These are phyloP conservation scores for Chiloscyllium plagiosum DNA, from an alignment of 2,113 vertebrate species.

Conservation along the genomic window DNA sequence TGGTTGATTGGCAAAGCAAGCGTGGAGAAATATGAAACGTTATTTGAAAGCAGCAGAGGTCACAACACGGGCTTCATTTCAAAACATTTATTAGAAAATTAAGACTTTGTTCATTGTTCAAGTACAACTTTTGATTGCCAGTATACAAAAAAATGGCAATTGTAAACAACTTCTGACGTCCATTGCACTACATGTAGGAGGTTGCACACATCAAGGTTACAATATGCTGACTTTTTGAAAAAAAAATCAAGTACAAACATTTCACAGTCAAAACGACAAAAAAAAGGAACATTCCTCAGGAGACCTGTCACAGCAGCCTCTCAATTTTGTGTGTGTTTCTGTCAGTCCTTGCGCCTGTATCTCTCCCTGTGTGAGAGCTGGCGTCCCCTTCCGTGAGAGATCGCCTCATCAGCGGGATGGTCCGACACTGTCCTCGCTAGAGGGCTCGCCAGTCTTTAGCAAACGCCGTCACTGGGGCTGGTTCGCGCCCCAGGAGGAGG, in stretches of 20 bases:
- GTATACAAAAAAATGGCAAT: not conserved
- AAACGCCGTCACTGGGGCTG: not conserved
- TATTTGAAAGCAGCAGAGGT: not conserved
- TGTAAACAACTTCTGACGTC: not conserved
- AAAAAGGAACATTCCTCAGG: not conserved
- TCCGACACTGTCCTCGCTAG: not conserved
- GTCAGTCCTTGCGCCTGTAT: not conserved
- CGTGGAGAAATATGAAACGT: not conserved
- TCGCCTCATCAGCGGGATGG: not conserved
- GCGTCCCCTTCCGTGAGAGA: not conserved
- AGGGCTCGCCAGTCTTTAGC: not conserved
- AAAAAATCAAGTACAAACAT: slow-evolving; percentile 5
- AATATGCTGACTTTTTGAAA: not conserved
- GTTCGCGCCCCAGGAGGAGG: too few species aligned
- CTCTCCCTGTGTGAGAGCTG: not conserved
- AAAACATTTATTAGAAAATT: slow-evolving; percentile 28
- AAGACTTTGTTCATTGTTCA: slow-evolving; percentile 31
- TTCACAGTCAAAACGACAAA: slow-evolving; percentile 24
- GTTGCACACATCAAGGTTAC: not conserved
- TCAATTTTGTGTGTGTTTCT: not conserved
- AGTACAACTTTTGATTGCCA: slow-evolving; percentile 1
- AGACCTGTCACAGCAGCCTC: not conserved
- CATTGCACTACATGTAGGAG: not conserved
- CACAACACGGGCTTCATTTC: not conserved
- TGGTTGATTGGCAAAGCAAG: not conserved